These are phyloP conservation scores for Arenaria interpres DNA, from an alignment of 2,113 vertebrate species.

Conservation along the genomic window DNA sequence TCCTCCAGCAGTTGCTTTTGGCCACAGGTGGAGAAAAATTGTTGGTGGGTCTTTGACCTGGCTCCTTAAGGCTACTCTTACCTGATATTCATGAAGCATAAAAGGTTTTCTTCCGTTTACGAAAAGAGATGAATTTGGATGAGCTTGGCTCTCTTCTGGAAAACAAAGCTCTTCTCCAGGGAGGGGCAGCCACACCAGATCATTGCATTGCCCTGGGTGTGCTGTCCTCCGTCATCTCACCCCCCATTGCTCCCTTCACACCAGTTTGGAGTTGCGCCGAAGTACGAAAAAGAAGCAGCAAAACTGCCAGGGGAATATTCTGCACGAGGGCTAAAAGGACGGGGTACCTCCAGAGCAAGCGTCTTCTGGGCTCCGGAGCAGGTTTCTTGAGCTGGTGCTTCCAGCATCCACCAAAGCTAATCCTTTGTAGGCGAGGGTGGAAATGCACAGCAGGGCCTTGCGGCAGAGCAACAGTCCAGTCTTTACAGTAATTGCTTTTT, in stretches of 20 bases:
- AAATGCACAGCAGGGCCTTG: neutral
- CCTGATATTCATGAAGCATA: neutral
- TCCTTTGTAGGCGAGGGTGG: neutral
- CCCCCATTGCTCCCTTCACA: neutral
- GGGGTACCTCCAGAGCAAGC: accelerated
- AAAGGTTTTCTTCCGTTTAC: neutral
- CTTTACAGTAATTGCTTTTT: neutral
- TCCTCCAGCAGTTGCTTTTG: neutral
- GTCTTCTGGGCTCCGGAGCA: neutral
- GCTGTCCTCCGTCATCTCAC: accelerated
- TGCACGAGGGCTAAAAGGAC: neutral
- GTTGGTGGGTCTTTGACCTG: neutral
- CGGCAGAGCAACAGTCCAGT: neutral
- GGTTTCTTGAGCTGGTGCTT: neutral
- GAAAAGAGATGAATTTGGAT: neutral
- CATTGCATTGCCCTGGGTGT: neutral
- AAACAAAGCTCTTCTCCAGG: neutral
- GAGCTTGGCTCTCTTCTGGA: neutral
- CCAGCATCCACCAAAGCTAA: neutral
- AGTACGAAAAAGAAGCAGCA: neutral
- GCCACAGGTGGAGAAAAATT: neutral
- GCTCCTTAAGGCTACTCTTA: neutral
- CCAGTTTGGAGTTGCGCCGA: neutral
- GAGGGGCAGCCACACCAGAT: neutral
- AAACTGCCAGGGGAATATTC: neutral